A percentile compares a stretch with the other conserved stretches of the same genome.
phyloP scores from a whole-genome alignment of 2,888 invertebrate genomes.

The Taenaris catops region DNA sequence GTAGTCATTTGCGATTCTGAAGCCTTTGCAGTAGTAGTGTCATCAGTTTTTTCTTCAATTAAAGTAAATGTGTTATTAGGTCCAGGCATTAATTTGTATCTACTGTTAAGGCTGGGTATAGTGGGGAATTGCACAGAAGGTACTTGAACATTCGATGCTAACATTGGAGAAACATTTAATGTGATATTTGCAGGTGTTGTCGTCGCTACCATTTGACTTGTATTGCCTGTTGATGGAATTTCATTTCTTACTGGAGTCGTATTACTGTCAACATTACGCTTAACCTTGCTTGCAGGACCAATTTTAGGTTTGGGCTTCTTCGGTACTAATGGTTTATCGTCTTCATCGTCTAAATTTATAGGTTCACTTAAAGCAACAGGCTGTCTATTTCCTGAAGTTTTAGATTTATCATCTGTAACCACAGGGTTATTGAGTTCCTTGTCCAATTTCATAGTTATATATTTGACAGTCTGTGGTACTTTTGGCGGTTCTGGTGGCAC shows the following conservation, averaged over 20 bases:
- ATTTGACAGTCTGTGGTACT: constrained; percentile 50
- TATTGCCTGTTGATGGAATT: constrained; percentile 17
- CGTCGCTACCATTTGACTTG: constrained; percentile 5
- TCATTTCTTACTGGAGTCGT: constrained; percentile 20
- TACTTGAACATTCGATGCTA: constrained; percentile 12
- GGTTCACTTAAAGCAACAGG: constrained; percentile 17
- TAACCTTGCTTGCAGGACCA: constrained; percentile 64
- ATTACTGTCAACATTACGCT: constrained; percentile 27
- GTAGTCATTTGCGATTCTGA: background rate
- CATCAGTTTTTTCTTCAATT: constrained; percentile 43
- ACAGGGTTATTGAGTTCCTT: constrained; percentile 33
- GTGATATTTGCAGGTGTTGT: constrained; percentile 11
- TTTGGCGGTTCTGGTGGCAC: constrained; percentile 47
- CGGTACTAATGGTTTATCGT: constrained; percentile 23
- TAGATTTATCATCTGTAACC: constrained; percentile 27
- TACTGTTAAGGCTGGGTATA: constrained; percentile 46
- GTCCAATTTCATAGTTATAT: constrained; percentile 51
- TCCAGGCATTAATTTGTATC: constrained; percentile 60
- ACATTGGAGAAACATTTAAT: constrained; percentile 15
- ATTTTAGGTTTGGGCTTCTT: constrained; percentile 45
- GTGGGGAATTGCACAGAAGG: constrained; percentile 44
- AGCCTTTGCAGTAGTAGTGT: constrained; percentile 14
- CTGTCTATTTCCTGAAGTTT: constrained; percentile 14
- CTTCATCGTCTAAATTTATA: constrained; percentile 23
- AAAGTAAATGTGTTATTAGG: constrained; percentile 63